Conservation (phyloP, 2,113 vertebrate species). For the Boleophthalmus pectinirostris region DNA sequence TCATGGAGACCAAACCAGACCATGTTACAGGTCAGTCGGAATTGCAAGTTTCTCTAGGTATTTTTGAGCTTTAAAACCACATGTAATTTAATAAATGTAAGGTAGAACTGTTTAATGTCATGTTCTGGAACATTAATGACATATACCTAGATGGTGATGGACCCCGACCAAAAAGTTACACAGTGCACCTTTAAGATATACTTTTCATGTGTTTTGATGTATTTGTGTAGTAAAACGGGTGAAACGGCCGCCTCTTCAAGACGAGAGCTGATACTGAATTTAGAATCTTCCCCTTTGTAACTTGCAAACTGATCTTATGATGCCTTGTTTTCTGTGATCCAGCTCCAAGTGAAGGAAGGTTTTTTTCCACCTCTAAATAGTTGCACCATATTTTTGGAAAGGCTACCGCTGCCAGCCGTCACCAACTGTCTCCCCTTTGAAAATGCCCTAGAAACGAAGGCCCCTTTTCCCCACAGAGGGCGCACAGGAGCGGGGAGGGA, state of each 20-base stretch:
- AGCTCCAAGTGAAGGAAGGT: conserved; percentile 45
- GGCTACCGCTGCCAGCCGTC: conserved; percentile 46
- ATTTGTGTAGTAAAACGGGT: too few relatives aligned
- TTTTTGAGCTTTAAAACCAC: too few relatives aligned
- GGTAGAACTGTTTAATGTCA: too few relatives aligned
- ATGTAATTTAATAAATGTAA: too few relatives aligned
- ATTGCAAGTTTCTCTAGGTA: too few relatives aligned
- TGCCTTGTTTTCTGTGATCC: conserved; percentile 47
- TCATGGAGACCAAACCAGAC: too few relatives aligned
- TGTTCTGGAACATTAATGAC: too few relatives aligned
- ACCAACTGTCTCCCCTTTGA: conserved; percentile 63
- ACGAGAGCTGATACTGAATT: not conserved
- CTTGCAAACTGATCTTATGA: conserved; percentile 49
- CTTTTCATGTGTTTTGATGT: too few relatives aligned
- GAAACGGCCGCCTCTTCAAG: not conserved
- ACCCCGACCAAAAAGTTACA: too few relatives aligned
- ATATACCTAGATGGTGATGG: too few relatives aligned
- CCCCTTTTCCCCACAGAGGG: conserved; percentile 5
- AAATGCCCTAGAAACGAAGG: conserved; percentile 56
- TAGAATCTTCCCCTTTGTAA: not conserved
- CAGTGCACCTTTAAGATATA: too few relatives aligned
- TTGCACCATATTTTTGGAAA: conserved; percentile 48
- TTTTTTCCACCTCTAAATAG: conserved; percentile 50
- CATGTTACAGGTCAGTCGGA: too few relatives aligned
- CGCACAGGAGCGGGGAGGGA: conserved; percentile 26